Evolutionary conservation across 1,140 invertebrate species (phyloP), one percentile per base, ranked within the genome.

Genomic region (Archegozetes longisetosus): DNA sequence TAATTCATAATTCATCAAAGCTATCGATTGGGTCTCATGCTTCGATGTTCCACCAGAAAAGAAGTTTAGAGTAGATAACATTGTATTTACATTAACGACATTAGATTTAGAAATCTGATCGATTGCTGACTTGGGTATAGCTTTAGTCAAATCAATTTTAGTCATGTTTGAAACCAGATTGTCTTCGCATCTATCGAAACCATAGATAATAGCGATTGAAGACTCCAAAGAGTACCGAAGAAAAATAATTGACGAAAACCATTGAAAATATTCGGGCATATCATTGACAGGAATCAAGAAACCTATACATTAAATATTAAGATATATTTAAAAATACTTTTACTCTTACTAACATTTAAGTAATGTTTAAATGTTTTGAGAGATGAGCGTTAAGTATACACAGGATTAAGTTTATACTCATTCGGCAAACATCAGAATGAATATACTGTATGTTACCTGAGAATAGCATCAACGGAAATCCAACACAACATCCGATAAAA

Each of bases 251-350:
- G 6, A 17, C 6, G 6, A 40, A 40, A 40, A 40, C 6, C 17
- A 40, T 40, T 40, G 32, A 40, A 40, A 40, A 40, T 40, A 40
- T 9, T 9, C 6, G 6, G 32, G 32, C 17, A 40, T 40, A 9
- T 40, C 32, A 6, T 40, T 17, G 17, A 40, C 17, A 40, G 6
- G 6, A 17, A 40, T 40, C 32, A 40, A 40, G 6, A 40, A 40
- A 9, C 32, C 91, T 63, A 71, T 40, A 9, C 73, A 14, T 88
- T 90, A 61, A 92, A 92, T 26, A 86, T 84, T 47, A 84, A 84
- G 24, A 13, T 93, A 86, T 27, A 9, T 40, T 40, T 40, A 40
- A 40, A 40, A 40, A 40, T 9, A 40, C 17, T 9, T 9, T 40
- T 40, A 40, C 32, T n/a, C n/a, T n/a, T n/a, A n/a, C n/a, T n/a